Conservation (phyloP, 2,888 invertebrate genomes). For the Protophormia terraenovae region DNA sequence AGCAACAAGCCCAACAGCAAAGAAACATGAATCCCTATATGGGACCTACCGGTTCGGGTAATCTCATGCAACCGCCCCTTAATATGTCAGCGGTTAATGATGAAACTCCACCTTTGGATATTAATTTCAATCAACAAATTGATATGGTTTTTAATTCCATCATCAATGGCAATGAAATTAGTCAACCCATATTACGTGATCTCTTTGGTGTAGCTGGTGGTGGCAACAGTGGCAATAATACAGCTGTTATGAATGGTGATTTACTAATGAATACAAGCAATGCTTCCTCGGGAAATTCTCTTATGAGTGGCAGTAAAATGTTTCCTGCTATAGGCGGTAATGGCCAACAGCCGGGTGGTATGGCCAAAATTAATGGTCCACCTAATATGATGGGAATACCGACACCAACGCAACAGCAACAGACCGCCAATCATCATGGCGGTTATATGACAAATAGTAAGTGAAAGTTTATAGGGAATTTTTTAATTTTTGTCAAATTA, state of each 20-base stretch:
- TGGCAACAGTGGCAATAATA: constrained; percentile 71
- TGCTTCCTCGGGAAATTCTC: constrained; percentile 57
- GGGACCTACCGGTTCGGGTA: constrained; percentile 62
- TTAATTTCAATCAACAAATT: constrained; percentile 81
- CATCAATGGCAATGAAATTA: constrained; percentile 80
- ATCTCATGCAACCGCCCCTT: constrained; percentile 61
- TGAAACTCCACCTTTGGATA: constrained; percentile 74
- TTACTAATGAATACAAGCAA: constrained; percentile 57
- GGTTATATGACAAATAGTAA: constrained; percentile 74
- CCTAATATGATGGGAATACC: constrained; percentile 64
- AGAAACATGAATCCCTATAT: constrained; percentile 66
- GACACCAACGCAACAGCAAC: constrained; percentile 68
- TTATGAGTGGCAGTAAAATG: constrained; percentile 68
- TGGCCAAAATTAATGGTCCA: constrained; percentile 50
- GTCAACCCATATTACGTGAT: constrained; percentile 80
- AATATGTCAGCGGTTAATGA: constrained; percentile 66
- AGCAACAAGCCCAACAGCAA: constrained; percentile 72
- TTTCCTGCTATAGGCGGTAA: constrained; percentile 65
- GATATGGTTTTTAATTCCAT: constrained; percentile 81
- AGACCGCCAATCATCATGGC: constrained; percentile 49
- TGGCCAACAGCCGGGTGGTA: constrained; percentile 31
- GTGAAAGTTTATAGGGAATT: too few relatives aligned
- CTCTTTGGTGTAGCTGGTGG: constrained; percentile 78
- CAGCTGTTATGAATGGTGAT: constrained; percentile 70
- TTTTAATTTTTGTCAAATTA: too few relatives aligned